phyloP scores from a whole-genome alignment of 1,140 invertebrate species.

The Archivesica marissinica region DNA sequence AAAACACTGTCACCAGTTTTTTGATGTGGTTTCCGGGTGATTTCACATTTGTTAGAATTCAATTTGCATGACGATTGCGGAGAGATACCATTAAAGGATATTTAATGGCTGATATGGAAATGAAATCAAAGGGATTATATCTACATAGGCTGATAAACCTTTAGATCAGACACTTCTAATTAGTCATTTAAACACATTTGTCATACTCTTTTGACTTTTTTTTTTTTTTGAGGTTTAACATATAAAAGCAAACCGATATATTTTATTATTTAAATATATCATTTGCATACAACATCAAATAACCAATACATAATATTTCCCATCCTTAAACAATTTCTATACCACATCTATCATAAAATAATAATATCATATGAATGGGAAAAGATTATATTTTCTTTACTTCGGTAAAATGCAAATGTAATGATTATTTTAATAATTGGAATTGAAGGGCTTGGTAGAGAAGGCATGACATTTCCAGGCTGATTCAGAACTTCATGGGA shows the following conservation, averaged over 20 bases:
- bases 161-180: slow-evolving; percentile 13
- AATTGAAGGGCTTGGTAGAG: not conserved
- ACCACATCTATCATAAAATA: slow-evolving; percentile 35
- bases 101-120: slow-evolving; percentile 2
- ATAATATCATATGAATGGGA: slow-evolving; percentile 13
- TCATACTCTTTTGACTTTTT: not conserved
- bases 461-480: not conserved
- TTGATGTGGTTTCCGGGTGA: slow-evolving; percentile 50
- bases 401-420: slow-evolving; percentile 6
- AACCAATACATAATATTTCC: slow-evolving; percentile 8
- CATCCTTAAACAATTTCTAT: slow-evolving; percentile 18
- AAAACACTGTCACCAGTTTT: not conserved
- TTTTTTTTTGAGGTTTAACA: slow-evolving; percentile 6
- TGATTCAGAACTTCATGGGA: no score
- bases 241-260: not conserved
- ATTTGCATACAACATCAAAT: slow-evolving; percentile 35
- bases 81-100: not conserved
- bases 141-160: not conserved
- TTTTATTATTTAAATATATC: slow-evolving; percentile 16
- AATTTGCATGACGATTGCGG: slow-evolving; percentile 45
- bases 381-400: not conserved
- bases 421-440: not conserved
- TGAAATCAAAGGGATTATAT: slow-evolving; percentile 25
- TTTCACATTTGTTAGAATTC: slow-evolving; percentile 52
- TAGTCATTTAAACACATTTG: not conserved